Evolutionary conservation across 2,797 vertebrate species (phyloP), one percentile per base, ranked within the genome.

Genomic region (Myripristis murdjan): DNA sequence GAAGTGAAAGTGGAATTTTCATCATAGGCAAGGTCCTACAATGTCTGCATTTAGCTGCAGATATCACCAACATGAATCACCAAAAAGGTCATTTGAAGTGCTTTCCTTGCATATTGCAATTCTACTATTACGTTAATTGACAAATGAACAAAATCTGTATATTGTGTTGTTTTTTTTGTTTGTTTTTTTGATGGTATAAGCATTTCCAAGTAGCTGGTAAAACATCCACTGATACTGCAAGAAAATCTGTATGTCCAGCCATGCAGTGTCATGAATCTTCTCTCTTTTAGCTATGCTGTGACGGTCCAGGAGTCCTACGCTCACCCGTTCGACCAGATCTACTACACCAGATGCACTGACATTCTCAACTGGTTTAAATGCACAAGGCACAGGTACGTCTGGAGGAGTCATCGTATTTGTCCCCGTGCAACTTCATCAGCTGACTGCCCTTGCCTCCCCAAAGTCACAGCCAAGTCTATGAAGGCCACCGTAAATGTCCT

Each of bases 281-380:
- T 82, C 24, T 71, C 51, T 87, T 81, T 49, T 80, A 99, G 98
- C 93, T 99, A 99, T 0, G 97, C 97, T 0, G 97, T 99, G 90
- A 99, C 98, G 0, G 96, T 99, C 26, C 98, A 99, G 92, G 98
- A 99, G 74, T 99, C 98, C 0, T 99, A 99, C 0, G 97, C 97
- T 8, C 98, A 99, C 67, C 97, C 98, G 0, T 99, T 99, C 10
- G 97, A 99, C 89, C 98, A 99, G 93, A 96, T 99, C 91, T 99
- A 99, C 88, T 99, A 99, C 73, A 99, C 98, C 16, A 95, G 98
- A 82, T 99, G 98, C 87, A 98, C 98, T 0, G 98, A 99, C 89
- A 99, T 99, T 83, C 96, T 99, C 68, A 99, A 99, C 94, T 99
- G 97, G 97, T 99, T 99, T 94, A 99, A 99, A 90, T 99, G 98